phyloP scores from a whole-genome alignment of 2,113 vertebrate genomes.

The Tichodroma muraria region DNA sequence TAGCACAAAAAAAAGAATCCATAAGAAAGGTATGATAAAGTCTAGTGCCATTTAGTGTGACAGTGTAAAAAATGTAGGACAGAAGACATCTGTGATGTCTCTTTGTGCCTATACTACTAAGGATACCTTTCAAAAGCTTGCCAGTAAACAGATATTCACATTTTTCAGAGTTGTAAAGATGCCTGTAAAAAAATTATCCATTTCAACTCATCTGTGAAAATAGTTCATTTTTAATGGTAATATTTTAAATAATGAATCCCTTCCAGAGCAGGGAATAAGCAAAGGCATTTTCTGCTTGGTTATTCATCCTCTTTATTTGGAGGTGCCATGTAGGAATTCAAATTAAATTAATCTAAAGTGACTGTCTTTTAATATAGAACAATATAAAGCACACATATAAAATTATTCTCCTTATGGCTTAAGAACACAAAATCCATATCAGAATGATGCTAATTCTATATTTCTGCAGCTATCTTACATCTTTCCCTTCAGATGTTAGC shows the following conservation, averaged over 20 bases:
- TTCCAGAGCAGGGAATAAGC: background rate
- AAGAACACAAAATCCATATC: background rate
- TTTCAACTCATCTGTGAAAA: background rate
- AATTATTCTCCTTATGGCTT: background rate
- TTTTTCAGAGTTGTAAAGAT: background rate
- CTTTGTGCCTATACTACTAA: background rate
- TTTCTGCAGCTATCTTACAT: background rate
- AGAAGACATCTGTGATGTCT: constrained; percentile 9
- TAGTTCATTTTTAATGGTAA: constrained; percentile 35
- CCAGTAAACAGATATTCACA: background rate
- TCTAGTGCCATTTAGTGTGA: background rate
- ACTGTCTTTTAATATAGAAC: constrained; percentile 10
- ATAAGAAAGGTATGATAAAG: background rate
- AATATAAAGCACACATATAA: background rate
- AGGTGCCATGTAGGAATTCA: background rate
- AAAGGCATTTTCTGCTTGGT: constrained; percentile 3
- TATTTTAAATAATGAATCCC: constrained; percentile 36
- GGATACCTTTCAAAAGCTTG: background rate
- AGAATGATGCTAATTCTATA: background rate
- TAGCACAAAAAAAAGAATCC: background rate
- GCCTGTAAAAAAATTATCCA: background rate
- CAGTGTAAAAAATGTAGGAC: constrained; percentile 1
- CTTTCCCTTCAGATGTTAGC: background rate
- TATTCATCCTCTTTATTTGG: constrained; percentile 29
- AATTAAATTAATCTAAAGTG: constrained; percentile 19